A percentile compares a stretch with the other conserved stretches of the same genome.
phyloP scores from a whole-genome alignment of 2,888 invertebrate species.

The Tribolium freemani region DNA sequence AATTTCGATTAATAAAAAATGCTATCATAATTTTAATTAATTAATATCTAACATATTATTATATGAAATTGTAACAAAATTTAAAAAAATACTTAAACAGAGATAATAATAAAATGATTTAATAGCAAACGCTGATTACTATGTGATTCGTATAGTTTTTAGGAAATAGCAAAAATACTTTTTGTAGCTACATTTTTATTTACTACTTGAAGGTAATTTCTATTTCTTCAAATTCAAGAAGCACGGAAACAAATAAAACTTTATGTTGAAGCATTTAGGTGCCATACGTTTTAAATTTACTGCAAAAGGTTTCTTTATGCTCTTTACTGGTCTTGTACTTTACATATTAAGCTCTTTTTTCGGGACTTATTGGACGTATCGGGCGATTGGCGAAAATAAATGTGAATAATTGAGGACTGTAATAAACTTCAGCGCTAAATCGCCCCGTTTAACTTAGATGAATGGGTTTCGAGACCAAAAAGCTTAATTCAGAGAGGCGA shows the following conservation, averaged over 20 bases:
- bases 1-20: no score
- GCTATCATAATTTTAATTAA: no score
- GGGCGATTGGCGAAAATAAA: constrained; percentile 4
- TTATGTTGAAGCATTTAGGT: background rate
- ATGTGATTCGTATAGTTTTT: no score
- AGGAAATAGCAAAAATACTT: no score
- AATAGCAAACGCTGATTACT: no score
- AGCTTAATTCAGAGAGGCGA: background rate
- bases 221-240: background rate
- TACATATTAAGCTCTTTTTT: constrained; percentile 5
- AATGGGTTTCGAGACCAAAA: background rate
- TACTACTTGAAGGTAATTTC: no score
- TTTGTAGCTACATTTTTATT: no score
- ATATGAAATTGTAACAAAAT: no score
- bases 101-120: no score
- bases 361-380: constrained; percentile 3
- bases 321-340: background rate
- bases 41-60: no score
- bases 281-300: constrained; percentile 7
- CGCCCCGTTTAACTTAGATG: background rate
- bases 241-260: background rate
- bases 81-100: no score
- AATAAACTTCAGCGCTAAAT: background rate
- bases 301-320: constrained; percentile 5
- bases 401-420: constrained; percentile 2